Evolutionary conservation across 2,888 invertebrate species (phyloP).

Genomic region (Dusona sp.): DNA sequence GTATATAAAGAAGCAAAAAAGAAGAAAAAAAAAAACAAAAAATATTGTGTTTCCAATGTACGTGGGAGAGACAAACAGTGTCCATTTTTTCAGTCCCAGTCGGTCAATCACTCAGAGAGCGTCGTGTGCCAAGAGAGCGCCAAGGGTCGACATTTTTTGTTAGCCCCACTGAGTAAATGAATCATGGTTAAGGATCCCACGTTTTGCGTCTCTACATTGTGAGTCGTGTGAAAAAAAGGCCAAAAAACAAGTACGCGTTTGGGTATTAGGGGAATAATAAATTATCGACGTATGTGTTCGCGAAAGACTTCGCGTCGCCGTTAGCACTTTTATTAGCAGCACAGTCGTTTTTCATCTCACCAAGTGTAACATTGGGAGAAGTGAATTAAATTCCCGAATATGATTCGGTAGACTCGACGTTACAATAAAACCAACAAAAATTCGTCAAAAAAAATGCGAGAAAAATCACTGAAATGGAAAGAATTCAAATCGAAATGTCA

Average conservation of each 20-base stretch:
- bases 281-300: conserved; percentile 11
- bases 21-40: not conserved
- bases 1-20: not conserved
- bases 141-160: conserved; percentile 16
- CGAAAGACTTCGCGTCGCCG: not conserved
- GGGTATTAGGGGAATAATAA: conserved; percentile 21
- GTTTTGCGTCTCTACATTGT: conserved; percentile 3
- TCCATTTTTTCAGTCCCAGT: not conserved
- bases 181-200: not conserved
- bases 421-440: not conserved
- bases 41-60: not conserved
- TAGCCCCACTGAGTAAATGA: not conserved
- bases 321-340: conserved; percentile 8
- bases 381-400: not conserved
- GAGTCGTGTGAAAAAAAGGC: not conserved
- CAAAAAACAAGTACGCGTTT: not conserved
- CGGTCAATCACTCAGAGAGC: conserved; percentile 4
- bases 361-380: not conserved
- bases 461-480: not conserved
- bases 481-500: not conserved
- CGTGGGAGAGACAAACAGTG: not conserved
- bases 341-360: not conserved
- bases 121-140: conserved; percentile 8
- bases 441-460: not conserved
- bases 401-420: not conserved